Evolutionary conservation across 2,797 vertebrate genomes (phyloP).

Genomic region (Lagorchestes hirsutus): DNA sequence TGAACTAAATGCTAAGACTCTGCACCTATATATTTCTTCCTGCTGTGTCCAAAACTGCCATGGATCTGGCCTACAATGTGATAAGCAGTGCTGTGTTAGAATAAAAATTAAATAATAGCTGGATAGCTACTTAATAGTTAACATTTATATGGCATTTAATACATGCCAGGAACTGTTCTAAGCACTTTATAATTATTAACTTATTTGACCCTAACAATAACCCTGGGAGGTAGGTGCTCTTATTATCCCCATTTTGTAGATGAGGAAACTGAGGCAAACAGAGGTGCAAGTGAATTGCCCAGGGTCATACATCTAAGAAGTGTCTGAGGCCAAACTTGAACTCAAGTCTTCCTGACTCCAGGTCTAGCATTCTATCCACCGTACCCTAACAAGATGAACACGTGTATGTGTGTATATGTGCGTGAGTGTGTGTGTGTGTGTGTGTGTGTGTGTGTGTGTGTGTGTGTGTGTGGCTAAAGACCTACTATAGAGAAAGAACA

Average conservation of each 20-base stretch:
- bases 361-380: not conserved
- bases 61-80: not conserved
- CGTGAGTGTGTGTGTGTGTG: too few species aligned
- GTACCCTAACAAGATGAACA: not conserved
- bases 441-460: too few species aligned
- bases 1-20: not conserved
- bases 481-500: not conserved
- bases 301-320: not conserved
- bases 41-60: not conserved
- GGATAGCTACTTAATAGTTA: not conserved
- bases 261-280: not conserved
- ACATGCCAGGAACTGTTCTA: not conserved
- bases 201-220: not conserved
- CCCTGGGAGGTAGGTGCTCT: not conserved
- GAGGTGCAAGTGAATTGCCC: not conserved
- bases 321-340: not conserved
- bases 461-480: not conserved
- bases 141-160: not conserved
- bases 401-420: too few species aligned
- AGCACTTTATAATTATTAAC: not conserved
- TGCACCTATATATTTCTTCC: not conserved
- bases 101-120: not conserved
- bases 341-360: not conserved
- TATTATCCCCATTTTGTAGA: not conserved
- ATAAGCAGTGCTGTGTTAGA: not conserved